These are phyloP conservation scores for Micromesistius poutassou DNA, from an alignment of 2,797 vertebrate species.

Conservation along the genomic window DNA sequence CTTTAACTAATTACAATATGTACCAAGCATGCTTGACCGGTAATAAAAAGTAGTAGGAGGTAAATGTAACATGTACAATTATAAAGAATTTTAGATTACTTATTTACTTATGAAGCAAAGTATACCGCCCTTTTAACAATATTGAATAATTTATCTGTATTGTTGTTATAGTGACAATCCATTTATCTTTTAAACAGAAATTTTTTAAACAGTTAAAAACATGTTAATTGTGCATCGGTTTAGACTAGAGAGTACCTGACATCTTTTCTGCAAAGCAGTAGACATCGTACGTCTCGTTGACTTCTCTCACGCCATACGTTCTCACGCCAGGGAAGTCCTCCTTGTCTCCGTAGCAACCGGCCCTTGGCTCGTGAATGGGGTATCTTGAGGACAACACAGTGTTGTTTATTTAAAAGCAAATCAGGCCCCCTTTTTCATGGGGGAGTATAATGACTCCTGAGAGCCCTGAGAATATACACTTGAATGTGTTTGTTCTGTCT, in stretches of 20 bases:
- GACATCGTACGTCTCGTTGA: conserved; percentile 94
- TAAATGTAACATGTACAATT: no score
- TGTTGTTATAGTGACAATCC: neutral
- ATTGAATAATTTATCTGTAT: no score
- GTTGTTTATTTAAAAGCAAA: neutral
- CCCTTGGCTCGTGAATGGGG: conserved; percentile 91
- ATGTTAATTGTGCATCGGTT: neutral
- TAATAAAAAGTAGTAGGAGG: neutral
- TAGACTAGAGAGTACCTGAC: conserved; percentile 74
- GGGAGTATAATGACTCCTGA: neutral
- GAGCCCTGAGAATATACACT: neutral
- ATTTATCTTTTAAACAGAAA: neutral
- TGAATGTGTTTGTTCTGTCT: neutral
- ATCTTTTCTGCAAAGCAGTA: conserved; percentile 97
- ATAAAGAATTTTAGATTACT: no score
- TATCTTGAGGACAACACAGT: conserved; percentile 74
- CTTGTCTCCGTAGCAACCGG: conserved; percentile 93
- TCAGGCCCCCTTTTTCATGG: neutral
- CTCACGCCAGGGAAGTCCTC: conserved; percentile 91
- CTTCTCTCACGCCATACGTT: conserved; percentile 91
- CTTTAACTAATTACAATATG: neutral
- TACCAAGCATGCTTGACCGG: neutral
- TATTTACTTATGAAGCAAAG: no score
- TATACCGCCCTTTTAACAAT: no score
- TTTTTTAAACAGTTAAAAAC: neutral